Evolutionary conservation across 2,113 vertebrate species (phyloP).

Genomic region (Pachyramphus minor): DNA sequence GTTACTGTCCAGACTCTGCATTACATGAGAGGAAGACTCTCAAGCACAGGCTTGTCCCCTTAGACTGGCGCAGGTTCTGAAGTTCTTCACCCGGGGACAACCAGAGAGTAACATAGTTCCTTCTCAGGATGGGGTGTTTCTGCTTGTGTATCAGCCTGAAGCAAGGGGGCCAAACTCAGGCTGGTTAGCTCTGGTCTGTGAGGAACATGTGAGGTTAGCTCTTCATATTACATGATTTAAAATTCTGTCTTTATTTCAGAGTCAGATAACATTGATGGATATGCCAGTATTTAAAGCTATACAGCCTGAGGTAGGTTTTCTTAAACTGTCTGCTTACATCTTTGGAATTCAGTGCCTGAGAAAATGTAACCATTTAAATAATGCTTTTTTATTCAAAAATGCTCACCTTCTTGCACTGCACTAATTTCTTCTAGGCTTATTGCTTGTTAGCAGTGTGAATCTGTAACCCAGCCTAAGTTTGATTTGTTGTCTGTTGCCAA

Average conservation of each 20-base stretch:
- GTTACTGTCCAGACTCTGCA: background rate
- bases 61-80: background rate
- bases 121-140: background rate
- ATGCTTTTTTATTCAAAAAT: background rate
- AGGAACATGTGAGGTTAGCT: background rate
- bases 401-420: background rate
- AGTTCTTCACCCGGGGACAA: background rate
- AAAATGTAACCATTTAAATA: background rate
- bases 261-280: constrained; percentile 94
- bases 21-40: background rate
- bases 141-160: background rate
- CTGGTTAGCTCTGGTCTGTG: background rate
- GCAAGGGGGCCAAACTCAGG: background rate
- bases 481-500: background rate
- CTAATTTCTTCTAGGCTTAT: background rate
- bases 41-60: background rate
- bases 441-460: background rate
- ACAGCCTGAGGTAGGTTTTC: constrained; percentile 87
- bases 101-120: accelerated
- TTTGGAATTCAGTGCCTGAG: background rate
- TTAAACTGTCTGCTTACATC: background rate
- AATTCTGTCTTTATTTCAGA: constrained; percentile 73
- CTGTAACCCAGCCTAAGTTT: background rate
- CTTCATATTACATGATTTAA: background rate
- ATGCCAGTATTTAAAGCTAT: constrained; percentile 93